phyloP scores from a whole-genome alignment of 2,888 invertebrate genomes.

The Cerastis leucographa region DNA sequence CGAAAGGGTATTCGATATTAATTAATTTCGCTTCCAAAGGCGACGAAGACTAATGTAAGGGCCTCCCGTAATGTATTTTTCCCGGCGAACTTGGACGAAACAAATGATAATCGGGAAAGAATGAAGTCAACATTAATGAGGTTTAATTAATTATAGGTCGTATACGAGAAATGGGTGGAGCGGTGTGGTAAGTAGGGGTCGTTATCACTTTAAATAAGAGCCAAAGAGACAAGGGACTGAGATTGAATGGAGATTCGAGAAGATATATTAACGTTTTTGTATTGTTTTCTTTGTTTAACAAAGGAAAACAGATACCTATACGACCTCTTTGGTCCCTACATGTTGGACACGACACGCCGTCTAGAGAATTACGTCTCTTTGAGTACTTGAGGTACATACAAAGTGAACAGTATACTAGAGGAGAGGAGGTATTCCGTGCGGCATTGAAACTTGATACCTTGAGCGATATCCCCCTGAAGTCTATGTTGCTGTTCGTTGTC shows the following conservation, averaged over 20 bases:
- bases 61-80: conserved; percentile 88
- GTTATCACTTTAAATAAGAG: conserved; percentile 53
- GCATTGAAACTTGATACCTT: conserved; percentile 53
- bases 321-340: conserved; percentile 20
- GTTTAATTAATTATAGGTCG: conserved; percentile 84
- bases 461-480: conserved; percentile 34
- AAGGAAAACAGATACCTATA: conserved; percentile 47
- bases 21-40: conserved; percentile 86
- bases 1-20: conserved; percentile 90
- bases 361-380: conserved; percentile 53
- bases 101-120: conserved; percentile 90
- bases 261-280: conserved; percentile 30
- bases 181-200: conserved; percentile 53
- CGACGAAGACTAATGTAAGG: conserved; percentile 89
- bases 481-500: conserved; percentile 10
- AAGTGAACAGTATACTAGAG: conserved; percentile 48
- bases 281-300: conserved; percentile 48
- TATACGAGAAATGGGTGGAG: conserved; percentile 69
- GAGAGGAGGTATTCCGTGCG: conserved; percentile 47
- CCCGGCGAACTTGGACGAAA: conserved; percentile 85
- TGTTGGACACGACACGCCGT: conserved; percentile 46
- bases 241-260: conserved; percentile 49
- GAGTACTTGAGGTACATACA: conserved; percentile 51
- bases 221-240: conserved; percentile 48
- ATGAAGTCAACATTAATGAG: conserved; percentile 89